These are phyloP conservation scores for Procambarus clarkii DNA, from an alignment of 1,140 invertebrate species.

Conservation along the genomic window DNA sequence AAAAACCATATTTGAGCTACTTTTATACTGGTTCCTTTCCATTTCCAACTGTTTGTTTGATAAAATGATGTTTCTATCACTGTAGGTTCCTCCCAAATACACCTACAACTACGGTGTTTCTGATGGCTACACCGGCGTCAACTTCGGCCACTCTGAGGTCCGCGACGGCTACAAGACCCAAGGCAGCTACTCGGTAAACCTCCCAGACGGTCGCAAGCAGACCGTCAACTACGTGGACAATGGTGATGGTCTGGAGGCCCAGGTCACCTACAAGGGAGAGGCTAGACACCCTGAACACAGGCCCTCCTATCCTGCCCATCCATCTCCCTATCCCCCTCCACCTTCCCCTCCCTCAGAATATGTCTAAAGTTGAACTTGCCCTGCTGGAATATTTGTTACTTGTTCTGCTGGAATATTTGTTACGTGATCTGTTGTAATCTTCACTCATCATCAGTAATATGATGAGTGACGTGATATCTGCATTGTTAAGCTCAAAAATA, in stretches of 20 bases:
- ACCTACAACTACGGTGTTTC: constrained; percentile 30
- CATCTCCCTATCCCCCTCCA: neutral
- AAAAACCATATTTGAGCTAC: neutral
- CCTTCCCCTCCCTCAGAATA: neutral
- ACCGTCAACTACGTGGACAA: constrained; percentile 44
- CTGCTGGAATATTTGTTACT: no score
- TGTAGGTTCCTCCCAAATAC: constrained; percentile 15
- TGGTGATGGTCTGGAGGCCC: constrained; percentile 22
- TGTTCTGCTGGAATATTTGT: no score
- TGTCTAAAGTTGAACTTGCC: no score
- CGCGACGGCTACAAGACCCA: constrained; percentile 33
- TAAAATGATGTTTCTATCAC: neutral
- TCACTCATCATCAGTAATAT: no score
- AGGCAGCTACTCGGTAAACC: no score
- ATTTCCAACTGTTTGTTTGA: neutral
- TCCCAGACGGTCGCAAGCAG: constrained; percentile 8
- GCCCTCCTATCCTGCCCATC: neutral
- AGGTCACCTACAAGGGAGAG: constrained; percentile 38
- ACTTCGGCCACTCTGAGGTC: constrained; percentile 45
- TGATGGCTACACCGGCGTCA: constrained; percentile 31
- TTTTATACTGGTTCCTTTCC: no score
- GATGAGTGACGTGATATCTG: no score
- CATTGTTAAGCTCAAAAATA: no score
- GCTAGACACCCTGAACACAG: constrained; percentile 14
- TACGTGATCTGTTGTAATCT: no score